Evolutionary conservation across 2,797 vertebrate species (phyloP), one percentile per base, ranked within the genome.

Genomic region (Girardinus metallicus): DNA sequence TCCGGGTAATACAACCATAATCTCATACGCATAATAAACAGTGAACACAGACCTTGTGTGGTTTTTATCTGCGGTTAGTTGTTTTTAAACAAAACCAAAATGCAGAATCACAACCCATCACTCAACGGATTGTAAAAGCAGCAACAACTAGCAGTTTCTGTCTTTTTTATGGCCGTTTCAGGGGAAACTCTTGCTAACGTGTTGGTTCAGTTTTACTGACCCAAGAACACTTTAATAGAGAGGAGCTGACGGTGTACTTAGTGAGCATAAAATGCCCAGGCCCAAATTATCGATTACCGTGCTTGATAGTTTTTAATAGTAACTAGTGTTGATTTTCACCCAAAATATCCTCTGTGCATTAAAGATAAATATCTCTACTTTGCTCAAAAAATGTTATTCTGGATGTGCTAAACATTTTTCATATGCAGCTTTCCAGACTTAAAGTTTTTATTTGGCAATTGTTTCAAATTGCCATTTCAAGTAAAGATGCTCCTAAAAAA

Each of bases 401-500:
- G 46, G 53, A 60, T 41, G 60, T 74, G 55, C 47, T 66, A 39
- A 47, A 11, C 57, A 66, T 21, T 66, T 66, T 51, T 74, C 44
- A 49, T 31, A 11, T 74, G 44, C 23, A n/a, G 39, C 41, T 53
- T 51, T 78, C 36, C 3, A 34, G 71, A 78, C 23, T 29, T 21
- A 49, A 49, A 49, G 6, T 21, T 49, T 21, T 47, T 46, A 5
- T 72, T 6, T 74, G 11, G 11, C 31, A 41, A 26, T 5, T 4
- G 18, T 68, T 26, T 66, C 62, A 23, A 68, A 6, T 43, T 11
- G 18, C 9, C 18, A 66, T 36, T 66, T 66, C 18, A 66, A 23
- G 16, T 4, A 23, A 34, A 64, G 31, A 68, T 41, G 18, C 21
- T 10, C 16, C 36, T 36, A 39, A 36, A 15, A 64, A 34, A 16